Evolutionary conservation across 2,113 vertebrate genomes (phyloP).

Genomic region (Thinocorus orbignyianus): DNA sequence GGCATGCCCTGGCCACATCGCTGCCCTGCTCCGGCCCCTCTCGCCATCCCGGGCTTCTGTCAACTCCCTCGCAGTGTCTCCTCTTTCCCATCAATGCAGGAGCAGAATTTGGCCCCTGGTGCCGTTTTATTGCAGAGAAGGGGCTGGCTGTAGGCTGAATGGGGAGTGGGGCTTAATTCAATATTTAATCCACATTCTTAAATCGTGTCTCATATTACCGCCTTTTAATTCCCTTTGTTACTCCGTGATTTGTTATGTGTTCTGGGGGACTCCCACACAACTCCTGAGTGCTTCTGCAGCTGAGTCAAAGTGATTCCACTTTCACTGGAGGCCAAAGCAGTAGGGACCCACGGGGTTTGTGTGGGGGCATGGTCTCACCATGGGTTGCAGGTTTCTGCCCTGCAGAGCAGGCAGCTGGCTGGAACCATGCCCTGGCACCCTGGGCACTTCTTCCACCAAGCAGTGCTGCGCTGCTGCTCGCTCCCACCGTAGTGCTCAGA

Average conservation of each 20-base stretch:
- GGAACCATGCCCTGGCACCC: background rate
- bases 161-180: background rate
- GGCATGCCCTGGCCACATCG: background rate
- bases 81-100: background rate
- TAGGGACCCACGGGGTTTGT: fast-evolving
- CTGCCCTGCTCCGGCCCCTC: slow-evolving; percentile 24
- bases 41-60: slow-evolving; percentile 1
- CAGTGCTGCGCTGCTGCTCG: background rate
- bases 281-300: slow-evolving; percentile 52
- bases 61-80: background rate
- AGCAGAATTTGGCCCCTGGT: background rate
- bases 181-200: slow-evolving; percentile 16
- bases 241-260: slow-evolving; percentile 44
- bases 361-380: background rate
- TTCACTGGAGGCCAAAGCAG: background rate
- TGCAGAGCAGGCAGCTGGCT: background rate
- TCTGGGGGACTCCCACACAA: slow-evolving; percentile 24
- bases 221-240: slow-evolving; percentile 52
- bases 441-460: background rate
- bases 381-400: background rate
- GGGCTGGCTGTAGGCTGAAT: background rate
- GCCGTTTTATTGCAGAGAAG: background rate
- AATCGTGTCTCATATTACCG: background rate
- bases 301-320: background rate
- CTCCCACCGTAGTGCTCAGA: background rate